Conservation (phyloP, 2,797 vertebrate species). For the Chlorospingus semifuscus region DNA sequence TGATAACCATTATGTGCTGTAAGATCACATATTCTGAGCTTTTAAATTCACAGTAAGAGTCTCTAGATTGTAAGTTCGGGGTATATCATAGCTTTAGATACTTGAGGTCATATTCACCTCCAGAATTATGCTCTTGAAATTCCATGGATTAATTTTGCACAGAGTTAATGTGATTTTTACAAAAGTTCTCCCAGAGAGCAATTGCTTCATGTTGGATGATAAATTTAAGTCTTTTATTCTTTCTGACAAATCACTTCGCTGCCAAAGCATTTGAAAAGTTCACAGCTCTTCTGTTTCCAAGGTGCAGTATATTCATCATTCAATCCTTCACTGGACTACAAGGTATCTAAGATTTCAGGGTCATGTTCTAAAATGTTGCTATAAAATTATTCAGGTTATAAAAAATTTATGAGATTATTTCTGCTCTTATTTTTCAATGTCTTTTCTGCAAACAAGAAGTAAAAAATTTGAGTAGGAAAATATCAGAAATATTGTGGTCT, state of each 20-base stretch:
- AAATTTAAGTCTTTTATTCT: neutral
- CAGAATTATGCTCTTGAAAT: neutral
- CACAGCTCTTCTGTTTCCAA: conserved; percentile 5
- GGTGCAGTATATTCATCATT: neutral
- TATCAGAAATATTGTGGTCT: neutral
- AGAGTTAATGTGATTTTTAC: neutral
- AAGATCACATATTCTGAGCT: neutral
- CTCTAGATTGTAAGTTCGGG: neutral
- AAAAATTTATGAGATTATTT: neutral
- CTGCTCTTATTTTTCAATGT: neutral
- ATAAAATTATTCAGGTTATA: neutral
- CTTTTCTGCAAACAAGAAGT: neutral
- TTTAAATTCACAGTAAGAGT: neutral
- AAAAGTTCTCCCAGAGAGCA: neutral
- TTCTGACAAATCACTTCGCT: conserved; percentile 14
- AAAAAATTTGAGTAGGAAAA: neutral
- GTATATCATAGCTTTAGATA: conserved; percentile 27
- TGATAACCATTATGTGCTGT: neutral
- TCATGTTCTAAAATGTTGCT: neutral
- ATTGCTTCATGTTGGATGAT: neutral
- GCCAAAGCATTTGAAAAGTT: conserved; percentile 4
- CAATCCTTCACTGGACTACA: neutral
- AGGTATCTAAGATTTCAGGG: neutral
- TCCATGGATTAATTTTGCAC: neutral
- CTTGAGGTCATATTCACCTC: neutral